A percentile compares a stretch with the other conserved stretches of the same genome.
Evolutionary conservation across 2,888 invertebrate genomes (phyloP).

Genomic region (Lumbricus terrestris): DNA sequence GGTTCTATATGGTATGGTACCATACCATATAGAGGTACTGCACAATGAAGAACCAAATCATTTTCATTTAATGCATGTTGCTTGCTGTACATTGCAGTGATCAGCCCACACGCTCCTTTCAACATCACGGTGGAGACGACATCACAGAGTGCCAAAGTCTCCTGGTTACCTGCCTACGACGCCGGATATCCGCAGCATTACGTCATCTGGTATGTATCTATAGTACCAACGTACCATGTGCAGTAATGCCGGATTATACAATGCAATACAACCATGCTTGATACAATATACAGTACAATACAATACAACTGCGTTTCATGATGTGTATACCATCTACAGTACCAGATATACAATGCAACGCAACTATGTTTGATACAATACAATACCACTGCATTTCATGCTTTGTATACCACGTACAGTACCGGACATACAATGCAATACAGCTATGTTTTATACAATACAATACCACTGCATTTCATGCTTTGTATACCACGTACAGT

Average conservation of each 20-base stretch:
- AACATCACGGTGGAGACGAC: constrained; percentile 81
- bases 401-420: not conserved
- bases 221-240: too few species aligned
- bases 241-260: not conserved
- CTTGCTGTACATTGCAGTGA: constrained; percentile 66
- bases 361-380: too few species aligned
- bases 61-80: not conserved
- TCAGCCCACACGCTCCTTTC: constrained; percentile 94
- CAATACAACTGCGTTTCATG: too few species aligned
- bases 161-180: constrained; percentile 91
- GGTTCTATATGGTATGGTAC: too few species aligned
- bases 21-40: not conserved
- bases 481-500: too few species aligned
- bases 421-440: not conserved
- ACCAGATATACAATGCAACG: too few species aligned
- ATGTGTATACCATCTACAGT: too few species aligned
- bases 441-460: too few species aligned
- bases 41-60: not conserved
- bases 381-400: too few species aligned
- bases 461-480: too few species aligned
- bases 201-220: constrained; percentile 74
- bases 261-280: too few species aligned
- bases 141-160: constrained; percentile 82
- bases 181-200: constrained; percentile 94
- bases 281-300: too few species aligned